These are phyloP conservation scores for Cerastoderma edule DNA, from an alignment of 2,888 invertebrate species.

Conservation along the genomic window DNA sequence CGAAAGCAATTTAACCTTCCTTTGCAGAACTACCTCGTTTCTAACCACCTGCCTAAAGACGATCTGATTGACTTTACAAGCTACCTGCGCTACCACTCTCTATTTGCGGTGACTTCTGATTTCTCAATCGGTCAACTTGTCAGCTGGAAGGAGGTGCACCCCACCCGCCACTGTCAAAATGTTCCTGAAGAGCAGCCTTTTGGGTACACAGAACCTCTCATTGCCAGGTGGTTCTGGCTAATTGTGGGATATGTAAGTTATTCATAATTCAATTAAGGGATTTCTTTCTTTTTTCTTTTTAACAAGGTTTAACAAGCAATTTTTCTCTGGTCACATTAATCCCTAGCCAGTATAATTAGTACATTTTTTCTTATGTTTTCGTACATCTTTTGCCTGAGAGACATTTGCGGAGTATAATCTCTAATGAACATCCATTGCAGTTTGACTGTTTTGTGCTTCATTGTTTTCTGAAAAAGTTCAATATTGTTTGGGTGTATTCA, in stretches of 20 bases:
- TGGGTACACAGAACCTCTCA: slow-evolving; percentile 80
- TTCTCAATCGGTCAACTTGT: slow-evolving; percentile 78
- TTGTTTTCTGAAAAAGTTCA: too few species aligned
- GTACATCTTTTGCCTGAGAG: too few species aligned
- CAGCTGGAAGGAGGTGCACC: slow-evolving; percentile 82
- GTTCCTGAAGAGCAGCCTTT: slow-evolving; percentile 75
- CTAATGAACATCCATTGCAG: too few species aligned
- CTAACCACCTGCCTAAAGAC: slow-evolving; percentile 91
- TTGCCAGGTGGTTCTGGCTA: slow-evolving; percentile 81
- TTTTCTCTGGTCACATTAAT: too few species aligned
- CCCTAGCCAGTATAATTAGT: too few species aligned
- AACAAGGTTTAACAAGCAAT: too few species aligned
- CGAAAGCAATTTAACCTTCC: neutral
- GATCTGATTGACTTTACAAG: slow-evolving; percentile 91
- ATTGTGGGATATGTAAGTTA: slow-evolving; percentile 82
- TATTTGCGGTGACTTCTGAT: slow-evolving; percentile 85
- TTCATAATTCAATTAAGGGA: too few species aligned
- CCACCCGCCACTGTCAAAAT: slow-evolving; percentile 77
- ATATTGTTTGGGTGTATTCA: too few species aligned
- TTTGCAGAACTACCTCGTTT: slow-evolving; percentile 88
- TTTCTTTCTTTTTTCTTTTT: too few species aligned
- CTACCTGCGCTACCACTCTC: slow-evolving; percentile 90
- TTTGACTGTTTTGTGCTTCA: too few species aligned
- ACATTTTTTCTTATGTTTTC: too few species aligned
- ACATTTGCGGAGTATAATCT: too few species aligned